phyloP scores from a whole-genome alignment of 35 echinoderm and acorn worm species.

The Eucidaris tribuloides region DNA sequence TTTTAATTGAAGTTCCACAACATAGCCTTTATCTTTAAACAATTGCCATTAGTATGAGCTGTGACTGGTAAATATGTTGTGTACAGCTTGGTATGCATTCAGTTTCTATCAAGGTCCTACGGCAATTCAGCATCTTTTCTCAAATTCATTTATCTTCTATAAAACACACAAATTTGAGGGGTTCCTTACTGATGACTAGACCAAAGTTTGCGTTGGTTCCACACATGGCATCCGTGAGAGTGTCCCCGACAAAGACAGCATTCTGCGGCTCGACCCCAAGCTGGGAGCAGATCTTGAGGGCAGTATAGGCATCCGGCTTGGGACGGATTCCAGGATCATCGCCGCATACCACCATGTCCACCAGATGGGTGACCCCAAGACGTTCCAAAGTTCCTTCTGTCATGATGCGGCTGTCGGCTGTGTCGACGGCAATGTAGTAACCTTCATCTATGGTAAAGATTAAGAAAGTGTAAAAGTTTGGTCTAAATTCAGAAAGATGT shows the following conservation, averaged over 20 bases:
- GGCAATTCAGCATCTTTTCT: too few relatives aligned
- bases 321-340: constrained; percentile 50
- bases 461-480: too few relatives aligned
- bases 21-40: too few relatives aligned
- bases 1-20: too few relatives aligned
- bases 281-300: constrained; percentile 42
- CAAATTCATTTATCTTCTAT: too few relatives aligned
- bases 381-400: constrained; percentile 35
- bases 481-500: too few relatives aligned
- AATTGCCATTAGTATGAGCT: too few relatives aligned
- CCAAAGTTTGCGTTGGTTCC: constrained; percentile 42
- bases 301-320: constrained; percentile 46
- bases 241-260: constrained; percentile 62
- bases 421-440: constrained; percentile 62
- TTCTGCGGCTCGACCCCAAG: constrained; percentile 36
- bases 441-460: constrained; percentile 12
- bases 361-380: constrained; percentile 26
- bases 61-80: too few relatives aligned
- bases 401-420: constrained; percentile 54
- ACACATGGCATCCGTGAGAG: constrained; percentile 42
- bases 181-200: constrained; percentile 55
- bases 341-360: constrained; percentile 60
- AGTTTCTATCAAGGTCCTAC: too few relatives aligned
- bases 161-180: too few relatives aligned
- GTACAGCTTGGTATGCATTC: too few relatives aligned